Conservation (phyloP, 2,888 invertebrate genomes). For the Cantharis rustica region DNA sequence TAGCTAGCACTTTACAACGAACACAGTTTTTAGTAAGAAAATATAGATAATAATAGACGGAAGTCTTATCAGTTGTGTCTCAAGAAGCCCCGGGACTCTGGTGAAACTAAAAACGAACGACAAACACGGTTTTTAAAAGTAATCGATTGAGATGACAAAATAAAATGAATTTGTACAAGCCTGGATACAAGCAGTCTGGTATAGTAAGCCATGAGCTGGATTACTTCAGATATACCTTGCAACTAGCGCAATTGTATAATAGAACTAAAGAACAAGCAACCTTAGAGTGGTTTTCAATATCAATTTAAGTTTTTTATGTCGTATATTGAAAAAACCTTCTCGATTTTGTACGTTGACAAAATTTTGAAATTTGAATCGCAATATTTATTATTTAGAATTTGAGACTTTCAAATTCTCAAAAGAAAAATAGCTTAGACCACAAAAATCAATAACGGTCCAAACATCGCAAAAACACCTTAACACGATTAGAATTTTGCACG, state of each 20-base stretch:
- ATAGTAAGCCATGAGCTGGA: background rate
- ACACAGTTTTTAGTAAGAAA: background rate
- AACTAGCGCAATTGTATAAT: background rate
- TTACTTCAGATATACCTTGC: background rate
- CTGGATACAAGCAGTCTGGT: background rate
- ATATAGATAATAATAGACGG: background rate
- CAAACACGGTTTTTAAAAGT: background rate
- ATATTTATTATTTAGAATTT: background rate
- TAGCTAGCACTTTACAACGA: background rate
- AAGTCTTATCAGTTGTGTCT: background rate
- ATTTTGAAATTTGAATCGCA: background rate
- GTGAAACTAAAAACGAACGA: background rate
- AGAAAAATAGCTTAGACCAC: background rate
- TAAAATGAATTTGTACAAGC: background rate
- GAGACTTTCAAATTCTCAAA: background rate
- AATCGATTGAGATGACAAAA: background rate
- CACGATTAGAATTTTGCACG: background rate
- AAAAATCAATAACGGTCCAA: background rate
- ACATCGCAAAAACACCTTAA: background rate
- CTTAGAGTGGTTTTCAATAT: background rate
- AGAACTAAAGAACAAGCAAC: background rate
- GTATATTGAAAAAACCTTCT: too few relatives aligned
- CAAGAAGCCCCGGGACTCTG: background rate
- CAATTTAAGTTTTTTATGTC: too few relatives aligned
- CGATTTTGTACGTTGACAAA: too few relatives aligned